Percentiles rank a stretch among this genome's conserved stretches.
Evolutionary conservation across 2,113 vertebrate species (phyloP).

Genomic region (Cryptomyrus ogoouensis): DNA sequence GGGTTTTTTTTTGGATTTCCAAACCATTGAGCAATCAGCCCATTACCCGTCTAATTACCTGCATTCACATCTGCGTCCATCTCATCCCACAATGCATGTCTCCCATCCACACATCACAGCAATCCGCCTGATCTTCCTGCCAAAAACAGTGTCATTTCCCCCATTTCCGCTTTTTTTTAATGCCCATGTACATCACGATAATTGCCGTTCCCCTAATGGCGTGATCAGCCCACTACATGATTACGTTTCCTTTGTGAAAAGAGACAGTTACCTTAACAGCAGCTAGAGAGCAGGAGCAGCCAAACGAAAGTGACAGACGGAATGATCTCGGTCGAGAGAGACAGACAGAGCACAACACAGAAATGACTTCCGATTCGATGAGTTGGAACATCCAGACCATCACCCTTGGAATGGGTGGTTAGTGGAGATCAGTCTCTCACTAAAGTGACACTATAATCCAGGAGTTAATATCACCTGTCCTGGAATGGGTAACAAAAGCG

Average conservation of each 20-base stretch:
- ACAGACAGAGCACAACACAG: background rate
- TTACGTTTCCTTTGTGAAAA: constrained; percentile 7
- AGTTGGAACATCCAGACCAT: background rate
- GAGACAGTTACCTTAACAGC: background rate
- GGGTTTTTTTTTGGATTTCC: background rate
- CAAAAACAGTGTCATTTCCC: constrained; percentile 1
- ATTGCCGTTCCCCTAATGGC: constrained; percentile 17
- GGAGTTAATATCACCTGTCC: background rate
- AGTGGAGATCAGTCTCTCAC: background rate
- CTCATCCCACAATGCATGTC: background rate
- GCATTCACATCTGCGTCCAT: constrained; percentile 6
- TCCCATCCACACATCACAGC: background rate
- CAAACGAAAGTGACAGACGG: background rate
- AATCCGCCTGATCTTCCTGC: background rate
- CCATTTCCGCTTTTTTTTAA: constrained; percentile 6
- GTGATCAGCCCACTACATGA: background rate
- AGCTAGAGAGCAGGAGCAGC: background rate
- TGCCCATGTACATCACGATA: background rate
- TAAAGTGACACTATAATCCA: background rate
- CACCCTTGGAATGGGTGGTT: background rate
- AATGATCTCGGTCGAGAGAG: background rate
- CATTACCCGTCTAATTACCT: constrained; percentile 12
- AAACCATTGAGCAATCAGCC: background rate
- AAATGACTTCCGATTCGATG: background rate
- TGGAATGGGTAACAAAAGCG: background rate